Evolutionary conservation across 1,140 invertebrate species (phyloP).

Genomic region (Euglossa dilemma): DNA sequence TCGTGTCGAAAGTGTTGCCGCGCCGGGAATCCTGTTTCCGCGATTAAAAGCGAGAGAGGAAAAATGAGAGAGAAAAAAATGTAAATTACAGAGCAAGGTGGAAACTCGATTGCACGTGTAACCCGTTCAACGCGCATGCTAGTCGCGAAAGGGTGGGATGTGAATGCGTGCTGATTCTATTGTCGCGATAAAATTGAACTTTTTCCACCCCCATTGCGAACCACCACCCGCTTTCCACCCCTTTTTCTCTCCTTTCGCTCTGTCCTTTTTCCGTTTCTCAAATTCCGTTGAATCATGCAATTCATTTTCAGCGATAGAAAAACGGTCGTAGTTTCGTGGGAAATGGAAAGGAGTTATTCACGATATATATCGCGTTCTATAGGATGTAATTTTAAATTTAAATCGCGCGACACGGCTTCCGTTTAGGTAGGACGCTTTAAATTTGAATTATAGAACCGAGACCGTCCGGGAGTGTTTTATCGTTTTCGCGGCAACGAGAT

Average conservation of each 20-base stretch:
- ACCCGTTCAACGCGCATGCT: neutral
- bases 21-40: neutral
- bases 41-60: slow-evolving; percentile 9
- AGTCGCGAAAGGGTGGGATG: neutral
- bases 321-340: neutral
- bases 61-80: neutral
- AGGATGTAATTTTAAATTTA: slow-evolving; percentile 12
- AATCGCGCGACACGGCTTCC: neutral
- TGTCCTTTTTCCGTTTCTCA: neutral
- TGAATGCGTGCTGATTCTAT: slow-evolving; percentile 8
- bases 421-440: neutral
- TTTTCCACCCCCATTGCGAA: neutral
- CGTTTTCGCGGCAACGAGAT: too few species aligned
- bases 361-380: neutral
- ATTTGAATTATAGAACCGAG: neutral
- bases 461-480: slow-evolving; percentile 1
- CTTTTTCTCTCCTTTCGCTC: neutral
- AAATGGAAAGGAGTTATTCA: neutral
- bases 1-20: neutral
- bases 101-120: slow-evolving; percentile 18
- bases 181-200: slow-evolving; percentile 15
- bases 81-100: slow-evolving; percentile 1
- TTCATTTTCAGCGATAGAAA: neutral
- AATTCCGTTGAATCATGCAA: neutral
- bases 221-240: too few species aligned